Base-by-base conservation (phyloP, 2,888 invertebrate species). In the Parelbella ahira region DNA sequence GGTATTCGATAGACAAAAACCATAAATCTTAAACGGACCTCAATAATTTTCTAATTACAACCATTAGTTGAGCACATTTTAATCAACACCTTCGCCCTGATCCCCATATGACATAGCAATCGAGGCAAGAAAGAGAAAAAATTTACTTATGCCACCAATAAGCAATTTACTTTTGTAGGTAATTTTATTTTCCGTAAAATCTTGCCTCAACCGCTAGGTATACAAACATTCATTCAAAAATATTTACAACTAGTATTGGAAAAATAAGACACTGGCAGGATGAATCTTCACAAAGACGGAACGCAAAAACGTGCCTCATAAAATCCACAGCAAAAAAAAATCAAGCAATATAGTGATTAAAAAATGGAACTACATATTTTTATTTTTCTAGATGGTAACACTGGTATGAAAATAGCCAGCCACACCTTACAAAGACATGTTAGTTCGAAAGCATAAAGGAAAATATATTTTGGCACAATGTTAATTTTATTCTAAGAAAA, bases 151-250 rank as follows among this genome's bases (percentile, higher is more conserved):
- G n/a, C n/a, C n/a, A n/a, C n/a, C n/a, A n/a, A n/a, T n/a, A n/a
- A n/a, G n/a, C n/a, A n/a, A n/a, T n/a, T n/a, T n/a, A n/a, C n/a
- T n/a, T n/a, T n/a, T n/a, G n/a, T n/a, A n/a, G n/a, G n/a, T n/a
- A n/a, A n/a, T n/a, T n/a, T n/a, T n/a, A n/a, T n/a, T n/a, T n/a
- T n/a, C n/a, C n/a, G n/a, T n/a, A n/a, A n/a, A n/a, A 21, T 20
- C 73, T 83, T 86, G 84, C 84, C 84, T 73, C 58, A 44, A 54
- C 63, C 73, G 84, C 83, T 84, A 86, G 81, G 83, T 70, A 56
- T 29, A 49, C 53, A 48, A 48, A 53, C 56, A 58, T 47, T 50
- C 56, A 51, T 32, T 37, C 41, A 45, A 47, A 47, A 48, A 49
- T 58, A 63, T 60, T 51, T 58, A 58, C 55, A 61, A 50, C 47